Percentiles rank a stretch among this genome's conserved stretches.
These are phyloP conservation scores for Caenorhabditis remanei DNA, from an alignment of 1,140 invertebrate species.

Conservation along the genomic window DNA sequence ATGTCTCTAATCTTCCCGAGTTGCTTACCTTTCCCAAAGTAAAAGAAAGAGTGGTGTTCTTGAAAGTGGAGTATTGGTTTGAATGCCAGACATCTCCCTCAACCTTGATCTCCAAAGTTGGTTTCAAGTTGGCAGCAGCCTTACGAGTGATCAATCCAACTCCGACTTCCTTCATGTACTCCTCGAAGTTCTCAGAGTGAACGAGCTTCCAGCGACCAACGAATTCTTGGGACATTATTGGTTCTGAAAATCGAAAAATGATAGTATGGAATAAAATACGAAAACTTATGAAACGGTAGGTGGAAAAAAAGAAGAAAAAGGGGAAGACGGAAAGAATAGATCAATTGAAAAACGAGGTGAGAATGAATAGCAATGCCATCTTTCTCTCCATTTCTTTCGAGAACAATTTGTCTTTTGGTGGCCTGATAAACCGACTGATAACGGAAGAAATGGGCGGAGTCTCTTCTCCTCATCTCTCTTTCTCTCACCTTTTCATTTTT, in stretches of 20 bases:
- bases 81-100: constrained; percentile 55
- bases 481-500: constrained; percentile 10
- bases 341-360: neutral
- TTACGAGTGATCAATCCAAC: constrained; percentile 63
- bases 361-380: constrained; percentile 16
- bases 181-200: constrained; percentile 65
- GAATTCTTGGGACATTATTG: constrained; percentile 37
- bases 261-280: no score
- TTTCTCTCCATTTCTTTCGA: neutral
- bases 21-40: constrained; percentile 32
- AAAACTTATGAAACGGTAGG: no score
- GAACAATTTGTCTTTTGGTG: constrained; percentile 6
- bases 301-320: neutral
- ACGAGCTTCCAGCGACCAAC: constrained; percentile 55
- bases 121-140: constrained; percentile 63
- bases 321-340: no score
- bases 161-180: constrained; percentile 66
- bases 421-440: constrained; percentile 27
- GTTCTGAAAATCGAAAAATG: neutral
- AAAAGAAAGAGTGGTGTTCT: constrained; percentile 62
- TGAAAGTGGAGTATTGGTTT: constrained; percentile 62
- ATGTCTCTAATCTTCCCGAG: no score
- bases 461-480: neutral
- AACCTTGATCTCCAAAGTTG: constrained; percentile 58
- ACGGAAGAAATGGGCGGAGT: constrained; percentile 14